phyloP scores from a whole-genome alignment of 2,113 vertebrate genomes.

The Trematomus loennbergii region DNA sequence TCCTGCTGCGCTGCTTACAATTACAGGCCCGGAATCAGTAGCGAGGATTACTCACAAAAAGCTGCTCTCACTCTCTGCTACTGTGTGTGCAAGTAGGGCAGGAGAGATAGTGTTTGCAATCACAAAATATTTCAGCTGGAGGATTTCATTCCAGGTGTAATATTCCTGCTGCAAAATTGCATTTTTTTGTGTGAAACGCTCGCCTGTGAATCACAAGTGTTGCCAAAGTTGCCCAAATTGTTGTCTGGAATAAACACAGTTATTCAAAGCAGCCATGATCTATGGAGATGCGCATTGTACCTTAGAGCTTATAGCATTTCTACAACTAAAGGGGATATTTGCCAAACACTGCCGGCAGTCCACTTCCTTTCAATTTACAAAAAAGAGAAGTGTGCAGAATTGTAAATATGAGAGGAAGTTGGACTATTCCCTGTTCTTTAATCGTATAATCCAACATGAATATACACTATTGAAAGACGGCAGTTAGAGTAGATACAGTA shows the following conservation, averaged over 20 bases:
- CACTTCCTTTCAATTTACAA: not conserved
- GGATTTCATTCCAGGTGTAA: conserved; percentile 70
- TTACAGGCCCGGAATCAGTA: conserved; percentile 67
- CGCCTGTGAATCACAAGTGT: conserved; percentile 54
- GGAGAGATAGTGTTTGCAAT: conserved; percentile 44
- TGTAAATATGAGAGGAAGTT: conserved; percentile 32
- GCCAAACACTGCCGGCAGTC: conserved; percentile 5
- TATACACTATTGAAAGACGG: not conserved
- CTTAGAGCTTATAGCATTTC: conserved; percentile 16
- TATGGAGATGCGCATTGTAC: conserved; percentile 7
- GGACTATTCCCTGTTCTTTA: conserved; percentile 13
- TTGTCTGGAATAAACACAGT: conserved; percentile 55
- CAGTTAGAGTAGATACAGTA: not conserved
- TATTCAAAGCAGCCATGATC: conserved; percentile 48
- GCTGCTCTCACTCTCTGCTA: conserved; percentile 4
- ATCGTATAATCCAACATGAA: not conserved
- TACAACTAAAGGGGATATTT: conserved; percentile 12
- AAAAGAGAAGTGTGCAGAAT: conserved; percentile 18
- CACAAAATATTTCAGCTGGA: conserved; percentile 60
- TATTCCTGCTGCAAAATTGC: conserved; percentile 63
- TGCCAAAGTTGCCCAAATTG: conserved; percentile 46
- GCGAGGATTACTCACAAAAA: conserved; percentile 63
- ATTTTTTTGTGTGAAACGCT: conserved; percentile 56
- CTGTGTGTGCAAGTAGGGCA: conserved; percentile 10
- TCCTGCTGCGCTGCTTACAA: conserved; percentile 77